A percentile compares a stretch with the other conserved stretches of the same genome.
Evolutionary conservation across 1,140 invertebrate genomes (phyloP).

Genomic region (Pentalonia nigronervosa): DNA sequence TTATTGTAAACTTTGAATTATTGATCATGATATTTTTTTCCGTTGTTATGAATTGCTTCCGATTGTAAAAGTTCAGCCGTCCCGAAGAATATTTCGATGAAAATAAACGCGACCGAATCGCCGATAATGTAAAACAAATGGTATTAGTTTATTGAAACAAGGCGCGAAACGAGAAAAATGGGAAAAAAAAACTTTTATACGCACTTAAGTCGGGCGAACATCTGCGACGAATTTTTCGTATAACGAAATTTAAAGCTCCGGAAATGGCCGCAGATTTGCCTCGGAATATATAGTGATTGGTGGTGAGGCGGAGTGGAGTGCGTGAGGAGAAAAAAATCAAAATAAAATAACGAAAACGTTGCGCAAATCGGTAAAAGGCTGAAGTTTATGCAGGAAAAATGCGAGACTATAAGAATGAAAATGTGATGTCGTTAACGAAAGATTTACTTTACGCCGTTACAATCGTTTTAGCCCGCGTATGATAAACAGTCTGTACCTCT

Average conservation of each 20-base stretch:
- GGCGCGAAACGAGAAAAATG: constrained; percentile 29
- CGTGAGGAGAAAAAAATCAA: background rate
- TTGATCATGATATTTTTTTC: constrained; percentile 17
- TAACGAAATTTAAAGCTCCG: constrained; percentile 47
- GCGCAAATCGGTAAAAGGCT: constrained; percentile 30
- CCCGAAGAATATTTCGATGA: constrained; percentile 21
- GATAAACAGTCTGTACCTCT: constrained; percentile 28
- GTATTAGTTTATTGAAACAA: constrained; percentile 52
- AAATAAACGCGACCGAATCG: constrained; percentile 47
- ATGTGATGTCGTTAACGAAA: constrained; percentile 43
- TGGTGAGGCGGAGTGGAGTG: background rate
- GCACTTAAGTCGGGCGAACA: constrained; percentile 27
- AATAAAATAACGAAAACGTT: constrained; percentile 33
- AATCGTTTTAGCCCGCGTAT: constrained; percentile 36
- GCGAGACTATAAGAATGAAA: constrained; percentile 38
- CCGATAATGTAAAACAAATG: constrained; percentile 55
- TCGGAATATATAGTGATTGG: constrained; percentile 8
- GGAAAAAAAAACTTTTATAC: constrained; percentile 42
- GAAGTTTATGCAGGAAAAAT: constrained; percentile 5
- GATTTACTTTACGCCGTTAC: constrained; percentile 50
- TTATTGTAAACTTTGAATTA: constrained; percentile 43
- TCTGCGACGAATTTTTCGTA: constrained; percentile 54
- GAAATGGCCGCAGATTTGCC: constrained; percentile 48
- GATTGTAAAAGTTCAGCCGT: background rate
- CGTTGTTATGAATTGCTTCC: background rate